Conservation (phyloP, 2,797 vertebrate genomes). For the Perodicticus potto region DNA sequence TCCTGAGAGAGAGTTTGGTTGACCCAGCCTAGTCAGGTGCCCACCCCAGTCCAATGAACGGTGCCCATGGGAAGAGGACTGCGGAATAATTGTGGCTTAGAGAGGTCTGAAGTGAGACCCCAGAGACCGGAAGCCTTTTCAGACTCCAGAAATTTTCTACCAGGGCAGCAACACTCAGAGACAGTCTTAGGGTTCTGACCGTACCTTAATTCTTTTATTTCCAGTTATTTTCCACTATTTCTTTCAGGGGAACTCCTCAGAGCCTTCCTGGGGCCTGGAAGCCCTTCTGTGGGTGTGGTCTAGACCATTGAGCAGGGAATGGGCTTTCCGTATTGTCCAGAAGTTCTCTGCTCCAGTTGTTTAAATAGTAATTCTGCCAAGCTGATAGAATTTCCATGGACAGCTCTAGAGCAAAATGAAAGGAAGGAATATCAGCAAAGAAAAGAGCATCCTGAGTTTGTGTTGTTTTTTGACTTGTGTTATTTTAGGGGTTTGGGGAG, state of each 20-base stretch:
- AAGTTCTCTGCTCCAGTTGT: not conserved
- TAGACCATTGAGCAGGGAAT: not conserved
- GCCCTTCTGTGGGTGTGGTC: rapidly evolving
- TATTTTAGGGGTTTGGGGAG: not conserved
- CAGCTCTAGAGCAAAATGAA: not conserved
- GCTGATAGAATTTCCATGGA: not conserved
- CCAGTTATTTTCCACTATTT: not conserved
- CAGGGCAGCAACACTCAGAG: not conserved
- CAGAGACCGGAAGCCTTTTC: not conserved
- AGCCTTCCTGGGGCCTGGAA: not conserved
- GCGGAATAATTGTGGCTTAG: too few relatives aligned
- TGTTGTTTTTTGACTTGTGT: not conserved
- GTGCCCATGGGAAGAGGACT: not conserved
- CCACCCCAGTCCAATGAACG: rapidly evolving
- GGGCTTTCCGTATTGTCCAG: not conserved
- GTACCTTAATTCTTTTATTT: not conserved
- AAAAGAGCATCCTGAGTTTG: not conserved
- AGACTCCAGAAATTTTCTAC: not conserved
- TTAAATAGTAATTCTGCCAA: not conserved
- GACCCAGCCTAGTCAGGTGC: not conserved
- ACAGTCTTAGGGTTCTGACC: rapidly evolving
- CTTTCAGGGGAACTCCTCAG: not conserved
- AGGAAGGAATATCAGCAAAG: not conserved
- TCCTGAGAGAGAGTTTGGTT: not conserved
- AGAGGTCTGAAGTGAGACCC: not conserved